Evolutionary conservation across 2,113 vertebrate species (phyloP).

Genomic region (Chamaetylas fuelleborni): DNA sequence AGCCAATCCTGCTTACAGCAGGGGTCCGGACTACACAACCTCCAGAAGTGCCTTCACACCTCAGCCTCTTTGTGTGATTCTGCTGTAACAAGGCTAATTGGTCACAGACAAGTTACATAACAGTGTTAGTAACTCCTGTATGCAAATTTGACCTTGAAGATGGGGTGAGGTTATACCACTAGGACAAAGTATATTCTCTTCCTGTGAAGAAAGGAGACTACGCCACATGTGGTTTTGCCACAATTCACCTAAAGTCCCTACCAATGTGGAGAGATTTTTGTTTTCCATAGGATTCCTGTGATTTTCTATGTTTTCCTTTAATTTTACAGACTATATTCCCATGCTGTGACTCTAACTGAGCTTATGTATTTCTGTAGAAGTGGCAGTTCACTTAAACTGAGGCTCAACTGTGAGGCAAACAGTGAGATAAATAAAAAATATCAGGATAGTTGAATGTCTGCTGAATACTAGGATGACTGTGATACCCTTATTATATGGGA

Average conservation of each 20-base stretch:
- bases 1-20: neutral
- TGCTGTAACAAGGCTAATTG: neutral
- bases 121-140: neutral
- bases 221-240: fast-evolving
- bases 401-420: neutral
- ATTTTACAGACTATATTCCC: neutral
- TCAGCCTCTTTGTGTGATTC: neutral
- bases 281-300: neutral
- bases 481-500: neutral
- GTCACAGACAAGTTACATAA: neutral
- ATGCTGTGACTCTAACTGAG: neutral
- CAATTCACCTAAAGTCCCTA: neutral
- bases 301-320: neutral
- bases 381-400: neutral
- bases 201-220: neutral
- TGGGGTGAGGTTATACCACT: neutral
- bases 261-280: neutral
- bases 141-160: neutral
- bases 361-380: neutral
- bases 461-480: neutral
- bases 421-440: neutral
- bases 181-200: neutral
- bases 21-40: too few relatives aligned
- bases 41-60: neutral
- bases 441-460: neutral